These are phyloP conservation scores for Synanthedon andrenaeformis DNA, from an alignment of 2,888 invertebrate genomes.

Conservation along the genomic window DNA sequence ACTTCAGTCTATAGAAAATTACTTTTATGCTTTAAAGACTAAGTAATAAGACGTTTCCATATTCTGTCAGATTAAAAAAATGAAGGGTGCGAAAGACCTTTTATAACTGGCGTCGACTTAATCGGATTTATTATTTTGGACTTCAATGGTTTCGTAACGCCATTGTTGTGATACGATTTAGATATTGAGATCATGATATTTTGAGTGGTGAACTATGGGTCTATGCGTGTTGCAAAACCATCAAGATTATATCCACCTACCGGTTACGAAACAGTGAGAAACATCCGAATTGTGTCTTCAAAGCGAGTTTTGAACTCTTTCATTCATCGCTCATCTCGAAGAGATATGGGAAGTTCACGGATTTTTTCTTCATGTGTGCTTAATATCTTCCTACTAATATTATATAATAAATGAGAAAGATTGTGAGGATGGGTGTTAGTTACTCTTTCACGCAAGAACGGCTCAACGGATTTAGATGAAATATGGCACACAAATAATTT, in stretches of 20 bases:
- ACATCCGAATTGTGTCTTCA: neutral
- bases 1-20: neutral
- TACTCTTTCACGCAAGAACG: too few species aligned
- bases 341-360: too few species aligned
- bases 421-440: too few species aligned
- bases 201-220: slow-evolving; percentile 1
- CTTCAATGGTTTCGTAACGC: slow-evolving; percentile 6
- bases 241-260: neutral
- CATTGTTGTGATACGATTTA: slow-evolving; percentile 9
- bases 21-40: neutral
- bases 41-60: neutral
- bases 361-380: too few species aligned
- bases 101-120: slow-evolving; percentile 6
- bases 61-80: neutral
- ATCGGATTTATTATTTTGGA: slow-evolving; percentile 11
- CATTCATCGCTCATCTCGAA: too few species aligned
- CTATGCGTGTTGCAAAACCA: neutral
- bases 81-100: neutral
- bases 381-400: too few species aligned
- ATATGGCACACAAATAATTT: too few species aligned
- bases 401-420: too few species aligned
- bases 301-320: neutral
- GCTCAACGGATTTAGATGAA: too few species aligned
- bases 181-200: slow-evolving; percentile 4
- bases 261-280: neutral